These are phyloP conservation scores for Eptesicus fuscus DNA, from an alignment of 2,113 vertebrate species.

Conservation along the genomic window DNA sequence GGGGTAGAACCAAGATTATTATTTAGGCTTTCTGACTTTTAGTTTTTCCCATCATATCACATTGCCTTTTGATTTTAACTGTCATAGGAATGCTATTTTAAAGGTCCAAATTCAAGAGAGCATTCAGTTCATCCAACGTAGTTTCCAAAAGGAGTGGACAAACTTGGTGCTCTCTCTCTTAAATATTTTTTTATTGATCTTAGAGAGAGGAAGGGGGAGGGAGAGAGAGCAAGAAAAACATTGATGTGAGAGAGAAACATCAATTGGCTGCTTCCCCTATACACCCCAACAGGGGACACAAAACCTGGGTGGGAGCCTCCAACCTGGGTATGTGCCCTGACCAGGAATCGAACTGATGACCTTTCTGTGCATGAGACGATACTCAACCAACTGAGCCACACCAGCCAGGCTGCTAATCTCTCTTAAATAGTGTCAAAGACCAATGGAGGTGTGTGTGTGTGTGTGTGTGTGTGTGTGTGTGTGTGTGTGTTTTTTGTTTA, in stretches of 20 bases:
- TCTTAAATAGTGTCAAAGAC: not conserved
- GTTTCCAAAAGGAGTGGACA: not conserved
- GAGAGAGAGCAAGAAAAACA: not conserved
- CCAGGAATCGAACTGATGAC: not conserved
- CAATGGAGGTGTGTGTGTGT: not conserved
- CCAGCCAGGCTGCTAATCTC: not conserved
- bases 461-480: too few relatives aligned
- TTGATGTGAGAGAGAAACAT: not conserved
- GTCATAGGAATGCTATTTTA: not conserved
- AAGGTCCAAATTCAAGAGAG: not conserved
- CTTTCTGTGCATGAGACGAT: not conserved
- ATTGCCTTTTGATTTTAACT: not conserved
- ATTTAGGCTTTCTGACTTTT: not conserved
- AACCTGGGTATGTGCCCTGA: not conserved
- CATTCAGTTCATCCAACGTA: not conserved
- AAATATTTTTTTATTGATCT: not conserved
- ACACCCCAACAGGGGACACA: not conserved
- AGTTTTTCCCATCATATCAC: not conserved
- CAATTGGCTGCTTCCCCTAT: not conserved
- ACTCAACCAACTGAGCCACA: not conserved
- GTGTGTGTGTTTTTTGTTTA: not conserved
- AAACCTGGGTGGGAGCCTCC: not conserved
- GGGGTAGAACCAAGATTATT: not conserved
- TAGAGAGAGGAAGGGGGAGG: not conserved
- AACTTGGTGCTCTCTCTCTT: not conserved